Percentiles rank a stretch among this genome's conserved stretches.
Conservation (phyloP, 2,113 vertebrate species). For the Alligator mississippiensis region DNA sequence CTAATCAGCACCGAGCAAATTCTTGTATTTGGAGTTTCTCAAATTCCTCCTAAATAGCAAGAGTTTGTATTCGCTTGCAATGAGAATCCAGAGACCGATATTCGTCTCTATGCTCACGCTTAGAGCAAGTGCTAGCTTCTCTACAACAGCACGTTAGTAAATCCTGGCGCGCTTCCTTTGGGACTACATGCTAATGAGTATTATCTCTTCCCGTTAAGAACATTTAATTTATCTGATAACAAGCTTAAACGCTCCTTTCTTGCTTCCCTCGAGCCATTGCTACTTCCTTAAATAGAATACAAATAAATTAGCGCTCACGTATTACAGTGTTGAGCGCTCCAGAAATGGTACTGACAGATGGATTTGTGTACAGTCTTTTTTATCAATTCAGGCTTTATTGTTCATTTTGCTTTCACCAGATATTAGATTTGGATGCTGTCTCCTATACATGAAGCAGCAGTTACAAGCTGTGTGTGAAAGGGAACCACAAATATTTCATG, state of each 20-base stretch:
- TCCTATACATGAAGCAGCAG: conserved; percentile 21
- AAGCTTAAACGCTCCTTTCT: background rate
- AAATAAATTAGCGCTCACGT: conserved; percentile 27
- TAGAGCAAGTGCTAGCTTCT: background rate
- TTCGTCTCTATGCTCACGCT: background rate
- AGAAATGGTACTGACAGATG: conserved; percentile 51
- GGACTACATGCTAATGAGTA: background rate
- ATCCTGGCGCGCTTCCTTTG: background rate
- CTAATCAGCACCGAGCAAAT: background rate
- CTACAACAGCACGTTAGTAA: rapidly evolving
- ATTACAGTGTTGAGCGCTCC: background rate
- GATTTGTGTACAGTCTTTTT: conserved; percentile 35
- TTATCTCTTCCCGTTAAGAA: background rate
- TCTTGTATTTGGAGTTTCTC: background rate
- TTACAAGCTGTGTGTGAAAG: conserved; percentile 11
- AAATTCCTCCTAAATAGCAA: background rate
- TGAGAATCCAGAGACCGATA: background rate
- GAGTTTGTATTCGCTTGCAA: background rate
- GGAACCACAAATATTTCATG: background rate
- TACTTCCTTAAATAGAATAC: background rate
- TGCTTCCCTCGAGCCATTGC: rapidly evolving
- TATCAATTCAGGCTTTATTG: conserved; percentile 19
- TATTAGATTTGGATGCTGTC: background rate
- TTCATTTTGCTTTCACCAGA: conserved; percentile 37
- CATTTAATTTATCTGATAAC: background rate